Percentiles rank a stretch among this genome's conserved stretches.
Conservation (phyloP, 2,113 vertebrate species). For the Oncorhynchus gorbuscha region DNA sequence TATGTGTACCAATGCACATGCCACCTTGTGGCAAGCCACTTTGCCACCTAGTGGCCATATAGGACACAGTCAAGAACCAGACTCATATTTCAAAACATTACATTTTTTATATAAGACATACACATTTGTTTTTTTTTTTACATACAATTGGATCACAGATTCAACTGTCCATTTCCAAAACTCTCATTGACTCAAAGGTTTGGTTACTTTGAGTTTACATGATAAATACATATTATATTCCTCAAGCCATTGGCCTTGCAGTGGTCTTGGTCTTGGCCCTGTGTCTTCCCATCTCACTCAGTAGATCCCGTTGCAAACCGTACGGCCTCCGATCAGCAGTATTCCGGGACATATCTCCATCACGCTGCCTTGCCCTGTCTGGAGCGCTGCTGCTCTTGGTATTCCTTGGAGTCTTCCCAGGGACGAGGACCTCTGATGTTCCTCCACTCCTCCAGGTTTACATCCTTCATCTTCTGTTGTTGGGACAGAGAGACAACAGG, state of each 20-base stretch:
- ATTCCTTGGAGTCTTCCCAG: slow-evolving; percentile 87
- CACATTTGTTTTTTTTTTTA: too few species aligned
- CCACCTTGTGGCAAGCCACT: slow-evolving; percentile 26
- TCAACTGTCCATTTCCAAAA: too few species aligned
- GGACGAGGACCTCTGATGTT: slow-evolving; percentile 92
- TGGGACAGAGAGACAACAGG: not conserved
- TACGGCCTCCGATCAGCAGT: too few species aligned
- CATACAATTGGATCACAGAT: too few species aligned
- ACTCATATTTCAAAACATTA: too few species aligned
- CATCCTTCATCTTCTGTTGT: slow-evolving; percentile 81
- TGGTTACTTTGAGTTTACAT: too few species aligned
- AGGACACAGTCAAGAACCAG: too few species aligned
- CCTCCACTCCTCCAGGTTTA: slow-evolving; percentile 83
- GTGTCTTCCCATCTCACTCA: not conserved
- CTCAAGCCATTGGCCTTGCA: not conserved
- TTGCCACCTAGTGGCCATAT: slow-evolving; percentile 32
- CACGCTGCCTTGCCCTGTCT: slow-evolving; percentile 25
- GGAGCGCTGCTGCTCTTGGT: slow-evolving; percentile 78
- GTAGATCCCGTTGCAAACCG: not conserved
- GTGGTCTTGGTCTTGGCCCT: not conserved
- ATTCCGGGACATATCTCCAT: not conserved
- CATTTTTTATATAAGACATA: too few species aligned
- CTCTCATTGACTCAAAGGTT: too few species aligned
- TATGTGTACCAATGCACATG: slow-evolving; percentile 7
- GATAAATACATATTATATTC: too few species aligned